Evolutionary conservation across 1,140 invertebrate species (phyloP), one percentile per base, ranked within the genome.

Genomic region (Drosophila setifemur): DNA sequence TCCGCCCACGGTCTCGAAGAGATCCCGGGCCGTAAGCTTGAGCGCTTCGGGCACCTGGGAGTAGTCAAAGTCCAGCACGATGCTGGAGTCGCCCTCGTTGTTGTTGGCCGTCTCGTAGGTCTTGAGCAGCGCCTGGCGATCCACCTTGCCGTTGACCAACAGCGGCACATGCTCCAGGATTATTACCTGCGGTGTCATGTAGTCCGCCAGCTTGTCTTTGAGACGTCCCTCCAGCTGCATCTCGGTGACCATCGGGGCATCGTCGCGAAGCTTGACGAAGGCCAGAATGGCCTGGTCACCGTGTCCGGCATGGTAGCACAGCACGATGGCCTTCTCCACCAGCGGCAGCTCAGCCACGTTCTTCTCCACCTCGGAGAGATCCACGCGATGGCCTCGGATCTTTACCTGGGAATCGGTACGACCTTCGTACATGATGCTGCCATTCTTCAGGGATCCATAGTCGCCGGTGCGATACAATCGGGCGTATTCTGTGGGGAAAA

Each of bases 321-420:
- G 91, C 1, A 96, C 95, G 0, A 95, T 93, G 67, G 91, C 90
- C 53, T 90, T 90, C 40, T 90, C 89, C 6, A 90, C 75, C 21
- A 82, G 52, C 4, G 88, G 70, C 26, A 91, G 40, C 39, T 89
- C 85, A 3, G 82, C 73, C 11, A 90, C 92, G 5, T 94, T 93
- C 40, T 93, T 93, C 73, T 97, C 95, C 4, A 97, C 94, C 91
- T 97, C 96, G 0, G 93, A 91, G n/a, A 97, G 90, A 75, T 97
- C 96, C 0, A 97, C 95, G 14, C 96, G 91, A 76, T 97, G 95
- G 8, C 96, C 96, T 49, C 96, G 91, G 7, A 97, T 94, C 91
- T 97, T 97, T 0, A 97, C 93, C 90, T 97, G 96, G 0, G 95
- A 95, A 90, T 97, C 96, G 0, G 94, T 94, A 29, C 96, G 92